phyloP scores from a whole-genome alignment of 2,888 invertebrate species.

The Phyllotreta cruciferae region DNA sequence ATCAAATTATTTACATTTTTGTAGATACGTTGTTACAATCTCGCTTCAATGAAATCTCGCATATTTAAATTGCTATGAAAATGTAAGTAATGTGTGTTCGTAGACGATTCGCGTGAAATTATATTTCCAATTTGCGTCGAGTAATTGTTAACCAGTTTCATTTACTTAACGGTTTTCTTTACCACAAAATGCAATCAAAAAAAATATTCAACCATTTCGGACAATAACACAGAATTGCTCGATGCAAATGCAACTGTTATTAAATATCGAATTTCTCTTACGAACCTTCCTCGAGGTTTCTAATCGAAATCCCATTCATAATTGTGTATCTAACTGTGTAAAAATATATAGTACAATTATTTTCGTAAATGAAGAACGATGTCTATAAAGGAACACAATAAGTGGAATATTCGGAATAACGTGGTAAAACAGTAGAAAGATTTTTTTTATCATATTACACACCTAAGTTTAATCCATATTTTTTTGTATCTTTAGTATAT shows the following conservation, averaged over 20 bases:
- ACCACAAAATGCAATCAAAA: no score
- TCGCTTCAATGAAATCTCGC: slow-evolving; percentile 9
- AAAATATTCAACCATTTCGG: no score
- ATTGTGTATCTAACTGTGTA: slow-evolving; percentile 14
- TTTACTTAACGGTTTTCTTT: no score
- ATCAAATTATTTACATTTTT: slow-evolving; percentile 19
- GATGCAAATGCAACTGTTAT: no score
- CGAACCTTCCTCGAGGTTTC: no score
- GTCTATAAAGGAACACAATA: slow-evolving; percentile 20
- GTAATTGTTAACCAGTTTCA: no score
- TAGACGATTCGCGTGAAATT: no score
- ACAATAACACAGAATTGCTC: no score
- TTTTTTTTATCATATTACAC: slow-evolving; percentile 31
- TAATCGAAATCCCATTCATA: no score
- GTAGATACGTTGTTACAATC: slow-evolving; percentile 6
- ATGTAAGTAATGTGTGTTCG: slow-evolving; percentile 9
- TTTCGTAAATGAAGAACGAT: slow-evolving; percentile 25
- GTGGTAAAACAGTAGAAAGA: slow-evolving; percentile 47
- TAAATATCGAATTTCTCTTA: no score
- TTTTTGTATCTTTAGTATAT: slow-evolving; percentile 41
- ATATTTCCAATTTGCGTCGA: no score
- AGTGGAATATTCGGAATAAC: slow-evolving; percentile 45
- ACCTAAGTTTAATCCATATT: slow-evolving; percentile 43
- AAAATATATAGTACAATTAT: slow-evolving; percentile 27
- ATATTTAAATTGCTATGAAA: slow-evolving; percentile 17